Conservation (phyloP, 2,797 vertebrate genomes). For the Agapornis canus region DNA sequence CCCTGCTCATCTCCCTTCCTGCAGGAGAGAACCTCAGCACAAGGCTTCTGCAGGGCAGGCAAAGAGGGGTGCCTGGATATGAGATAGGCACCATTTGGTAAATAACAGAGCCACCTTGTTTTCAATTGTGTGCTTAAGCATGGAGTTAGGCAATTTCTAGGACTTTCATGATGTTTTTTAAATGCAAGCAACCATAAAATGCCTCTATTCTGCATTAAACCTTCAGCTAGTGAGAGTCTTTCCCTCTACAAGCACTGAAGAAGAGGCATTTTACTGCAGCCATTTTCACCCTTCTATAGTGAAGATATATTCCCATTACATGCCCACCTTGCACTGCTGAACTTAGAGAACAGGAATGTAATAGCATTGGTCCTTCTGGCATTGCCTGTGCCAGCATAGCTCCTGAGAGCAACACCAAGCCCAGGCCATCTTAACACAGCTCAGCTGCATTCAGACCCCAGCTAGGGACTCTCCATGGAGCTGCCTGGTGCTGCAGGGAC, state of each 20-base stretch:
- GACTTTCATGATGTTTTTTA: neutral
- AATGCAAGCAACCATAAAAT: neutral
- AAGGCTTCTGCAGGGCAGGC: neutral
- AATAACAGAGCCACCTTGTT: neutral
- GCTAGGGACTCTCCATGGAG: neutral
- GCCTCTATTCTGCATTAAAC: neutral
- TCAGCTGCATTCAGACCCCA: neutral
- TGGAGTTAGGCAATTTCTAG: neutral
- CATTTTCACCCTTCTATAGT: neutral
- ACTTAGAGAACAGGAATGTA: neutral
- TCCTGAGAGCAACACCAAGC: rapidly evolving
- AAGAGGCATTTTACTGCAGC: neutral
- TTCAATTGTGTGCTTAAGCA: neutral
- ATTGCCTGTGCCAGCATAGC: neutral
- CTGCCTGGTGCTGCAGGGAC: neutral
- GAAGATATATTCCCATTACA: neutral
- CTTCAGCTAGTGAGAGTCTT: neutral
- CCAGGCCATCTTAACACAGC: neutral
- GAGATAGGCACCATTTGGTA: neutral
- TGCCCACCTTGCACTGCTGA: neutral
- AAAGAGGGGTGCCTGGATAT: neutral
- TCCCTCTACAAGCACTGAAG: neutral
- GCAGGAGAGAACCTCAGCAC: neutral
- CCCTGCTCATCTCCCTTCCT: neutral
- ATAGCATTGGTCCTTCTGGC: neutral